These are phyloP conservation scores for Colletes collaris DNA, from an alignment of 2,888 invertebrate genomes.

Conservation along the genomic window DNA sequence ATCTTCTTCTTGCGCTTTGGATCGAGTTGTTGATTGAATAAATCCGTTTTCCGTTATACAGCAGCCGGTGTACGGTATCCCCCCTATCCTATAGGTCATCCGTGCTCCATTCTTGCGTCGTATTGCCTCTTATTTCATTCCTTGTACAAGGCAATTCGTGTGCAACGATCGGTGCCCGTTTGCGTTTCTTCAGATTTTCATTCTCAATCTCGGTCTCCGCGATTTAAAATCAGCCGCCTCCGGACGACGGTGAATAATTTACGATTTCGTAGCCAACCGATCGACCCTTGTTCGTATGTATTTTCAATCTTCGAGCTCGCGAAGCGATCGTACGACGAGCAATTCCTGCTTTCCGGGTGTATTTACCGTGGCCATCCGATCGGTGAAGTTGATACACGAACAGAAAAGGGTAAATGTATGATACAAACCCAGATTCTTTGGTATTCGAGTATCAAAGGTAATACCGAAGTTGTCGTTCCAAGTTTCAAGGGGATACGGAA, in stretches of 20 bases:
- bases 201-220: conserved; percentile 50
- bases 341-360: conserved; percentile 30
- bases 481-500: conserved; percentile 43
- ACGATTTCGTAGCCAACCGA: conserved; percentile 35
- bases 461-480: conserved; percentile 44
- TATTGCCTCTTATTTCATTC: conserved; percentile 52
- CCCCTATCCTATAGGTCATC: conserved; percentile 33
- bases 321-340: conserved; percentile 28
- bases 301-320: conserved; percentile 52
- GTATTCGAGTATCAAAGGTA: conserved; percentile 37
- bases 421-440: conserved; percentile 23
- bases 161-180: conserved; percentile 23
- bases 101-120: conserved; percentile 39
- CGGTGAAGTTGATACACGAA: conserved; percentile 41
- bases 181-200: conserved; percentile 43
- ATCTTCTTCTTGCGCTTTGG: conserved; percentile 13
- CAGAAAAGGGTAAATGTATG: conserved; percentile 30
- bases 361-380: conserved; percentile 45
- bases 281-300: conserved; percentile 54
- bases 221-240: conserved; percentile 43
- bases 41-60: conserved; percentile 48
- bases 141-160: conserved; percentile 1
- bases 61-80: background rate
- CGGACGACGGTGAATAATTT: conserved; percentile 49
- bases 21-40: conserved; percentile 49